A percentile compares a stretch with the other conserved stretches of the same genome.
phyloP scores from a whole-genome alignment of 1,140 invertebrate species.

The Ganaspis sp. region DNA sequence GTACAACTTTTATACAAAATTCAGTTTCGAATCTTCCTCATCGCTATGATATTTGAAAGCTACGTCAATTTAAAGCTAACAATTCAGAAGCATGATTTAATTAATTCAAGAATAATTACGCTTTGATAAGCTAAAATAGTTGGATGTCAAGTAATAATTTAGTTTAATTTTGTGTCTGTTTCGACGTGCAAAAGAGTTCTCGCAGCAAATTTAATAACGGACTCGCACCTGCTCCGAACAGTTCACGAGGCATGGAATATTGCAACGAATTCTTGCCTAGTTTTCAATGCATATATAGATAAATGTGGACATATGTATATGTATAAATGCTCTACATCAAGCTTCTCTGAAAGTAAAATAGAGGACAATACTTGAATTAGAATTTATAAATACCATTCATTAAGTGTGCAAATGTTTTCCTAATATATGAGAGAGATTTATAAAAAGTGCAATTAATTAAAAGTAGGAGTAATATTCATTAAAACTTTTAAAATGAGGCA shows the following conservation, averaged over 20 bases:
- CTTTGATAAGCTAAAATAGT: slow-evolving; percentile 38
- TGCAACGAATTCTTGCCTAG: slow-evolving; percentile 52
- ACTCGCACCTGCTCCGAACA: slow-evolving; percentile 55
- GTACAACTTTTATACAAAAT: not conserved
- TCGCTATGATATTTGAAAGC: not conserved
- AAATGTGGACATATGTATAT: slow-evolving; percentile 22
- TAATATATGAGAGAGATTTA: too few species aligned
- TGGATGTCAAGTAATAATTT: slow-evolving; percentile 49
- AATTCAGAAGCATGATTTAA: slow-evolving; percentile 46
- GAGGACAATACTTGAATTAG: not conserved
- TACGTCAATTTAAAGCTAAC: not conserved
- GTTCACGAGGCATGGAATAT: slow-evolving; percentile 55
- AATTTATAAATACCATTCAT: too few species aligned
- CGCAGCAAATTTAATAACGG: slow-evolving; percentile 56
- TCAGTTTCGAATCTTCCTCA: not conserved
- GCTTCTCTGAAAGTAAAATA: not conserved
- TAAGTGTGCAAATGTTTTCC: too few species aligned
- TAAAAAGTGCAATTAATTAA: too few species aligned
- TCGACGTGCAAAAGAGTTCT: slow-evolving; percentile 42
- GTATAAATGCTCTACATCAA: not conserved
- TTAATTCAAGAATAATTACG: slow-evolving; percentile 44
- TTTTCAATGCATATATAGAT: slow-evolving; percentile 43
- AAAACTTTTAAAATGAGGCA: too few species aligned
- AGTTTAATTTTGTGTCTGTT: slow-evolving; percentile 54
- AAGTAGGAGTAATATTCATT: too few species aligned